Evolutionary conservation across 2,113 vertebrate genomes (phyloP).

Genomic region (Glaucidium brasilianum): DNA sequence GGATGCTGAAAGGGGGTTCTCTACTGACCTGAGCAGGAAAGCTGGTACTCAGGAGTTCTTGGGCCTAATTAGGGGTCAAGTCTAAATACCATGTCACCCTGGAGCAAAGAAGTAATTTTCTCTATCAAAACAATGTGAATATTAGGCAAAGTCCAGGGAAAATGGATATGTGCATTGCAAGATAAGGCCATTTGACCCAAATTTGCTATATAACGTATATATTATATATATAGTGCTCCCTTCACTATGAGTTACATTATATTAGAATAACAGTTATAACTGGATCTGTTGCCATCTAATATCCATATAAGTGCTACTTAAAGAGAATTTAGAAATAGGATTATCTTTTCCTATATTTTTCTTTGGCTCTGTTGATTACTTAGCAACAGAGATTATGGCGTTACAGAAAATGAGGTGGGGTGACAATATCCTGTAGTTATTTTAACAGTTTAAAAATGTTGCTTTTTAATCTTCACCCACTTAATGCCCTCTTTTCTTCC

Average conservation of each 20-base stretch:
- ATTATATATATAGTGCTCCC: neutral
- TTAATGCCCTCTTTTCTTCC: neutral
- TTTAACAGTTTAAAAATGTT: neutral
- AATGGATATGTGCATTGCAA: neutral
- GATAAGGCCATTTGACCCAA: neutral
- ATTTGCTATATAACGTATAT: neutral
- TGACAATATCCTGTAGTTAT: neutral
- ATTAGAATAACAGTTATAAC: neutral
- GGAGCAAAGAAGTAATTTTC: neutral
- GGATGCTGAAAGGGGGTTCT: neutral
- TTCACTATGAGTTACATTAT: neutral
- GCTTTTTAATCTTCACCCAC: neutral
- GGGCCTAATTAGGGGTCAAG: neutral
- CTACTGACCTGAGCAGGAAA: neutral
- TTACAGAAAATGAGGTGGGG: neutral
- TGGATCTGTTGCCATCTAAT: neutral
- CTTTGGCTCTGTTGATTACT: constrained; percentile 13
- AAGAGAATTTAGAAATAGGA: neutral
- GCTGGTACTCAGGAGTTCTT: neutral
- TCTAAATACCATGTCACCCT: neutral
- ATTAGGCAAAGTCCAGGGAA: neutral
- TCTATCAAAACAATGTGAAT: neutral
- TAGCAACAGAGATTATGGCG: neutral
- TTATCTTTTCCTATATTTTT: neutral
- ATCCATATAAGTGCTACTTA: neutral